Evolutionary conservation across 2,797 vertebrate genomes (phyloP).

Genomic region (Ibycter americanus): DNA sequence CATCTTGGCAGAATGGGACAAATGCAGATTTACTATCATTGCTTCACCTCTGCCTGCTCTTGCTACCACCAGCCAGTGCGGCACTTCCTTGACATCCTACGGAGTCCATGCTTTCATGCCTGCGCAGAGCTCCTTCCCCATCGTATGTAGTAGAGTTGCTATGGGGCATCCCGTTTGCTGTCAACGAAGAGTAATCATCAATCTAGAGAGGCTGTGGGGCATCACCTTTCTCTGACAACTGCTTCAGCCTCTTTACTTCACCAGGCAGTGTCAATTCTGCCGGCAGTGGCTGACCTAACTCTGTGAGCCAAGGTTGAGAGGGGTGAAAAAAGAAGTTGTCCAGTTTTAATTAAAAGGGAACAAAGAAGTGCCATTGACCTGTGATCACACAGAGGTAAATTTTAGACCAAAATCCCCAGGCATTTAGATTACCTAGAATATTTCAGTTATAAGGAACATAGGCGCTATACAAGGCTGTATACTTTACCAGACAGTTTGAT

Average conservation of each 20-base stretch:
- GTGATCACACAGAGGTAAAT: not conserved
- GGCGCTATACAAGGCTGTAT: not conserved
- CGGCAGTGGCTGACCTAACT: not conserved
- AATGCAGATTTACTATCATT: not conserved
- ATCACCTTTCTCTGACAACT: not conserved
- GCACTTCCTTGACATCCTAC: rapidly evolving
- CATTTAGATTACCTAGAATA: not conserved
- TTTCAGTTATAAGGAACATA: not conserved
- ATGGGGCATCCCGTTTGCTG: not conserved
- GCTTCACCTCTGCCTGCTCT: not conserved
- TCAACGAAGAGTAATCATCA: not conserved
- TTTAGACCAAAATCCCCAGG: not conserved
- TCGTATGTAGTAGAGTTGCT: not conserved
- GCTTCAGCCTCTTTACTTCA: not conserved
- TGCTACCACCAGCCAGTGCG: not conserved
- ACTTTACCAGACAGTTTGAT: not conserved
- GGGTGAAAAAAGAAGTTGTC: not conserved
- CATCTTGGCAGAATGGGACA: not conserved
- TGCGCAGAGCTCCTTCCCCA: not conserved
- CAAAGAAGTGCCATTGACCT: not conserved
- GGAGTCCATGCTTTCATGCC: not conserved
- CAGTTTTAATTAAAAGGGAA: not conserved
- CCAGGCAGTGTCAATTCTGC: not conserved
- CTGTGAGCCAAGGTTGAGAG: not conserved
- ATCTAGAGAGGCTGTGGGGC: not conserved